phyloP scores from a whole-genome alignment of 2,113 vertebrate species.

The Solea senegalensis region DNA sequence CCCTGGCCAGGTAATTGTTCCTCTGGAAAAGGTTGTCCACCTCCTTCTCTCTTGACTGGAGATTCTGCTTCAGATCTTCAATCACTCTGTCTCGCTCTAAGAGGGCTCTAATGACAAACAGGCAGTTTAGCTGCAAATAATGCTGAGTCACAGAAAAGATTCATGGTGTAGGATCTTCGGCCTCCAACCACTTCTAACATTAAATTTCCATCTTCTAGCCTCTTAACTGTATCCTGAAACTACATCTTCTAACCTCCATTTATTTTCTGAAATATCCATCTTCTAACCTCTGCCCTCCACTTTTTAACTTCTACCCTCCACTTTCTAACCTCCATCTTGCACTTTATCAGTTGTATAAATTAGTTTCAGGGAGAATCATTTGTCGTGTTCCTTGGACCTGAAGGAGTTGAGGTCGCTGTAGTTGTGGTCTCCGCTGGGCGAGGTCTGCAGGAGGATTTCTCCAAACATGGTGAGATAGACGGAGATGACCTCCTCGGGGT shows the following conservation, averaged over 20 bases:
- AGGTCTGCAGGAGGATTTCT: constrained; percentile 63
- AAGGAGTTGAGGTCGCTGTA: constrained; percentile 64
- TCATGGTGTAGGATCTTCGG: too few species aligned
- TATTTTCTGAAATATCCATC: too few species aligned
- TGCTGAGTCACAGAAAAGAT: too few species aligned
- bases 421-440: constrained; percentile 32
- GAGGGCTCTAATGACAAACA: constrained; percentile 52
- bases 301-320: too few species aligned
- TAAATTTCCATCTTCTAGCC: too few species aligned
- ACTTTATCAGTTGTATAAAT: too few species aligned
- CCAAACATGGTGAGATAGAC: constrained; percentile 75
- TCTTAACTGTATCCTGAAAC: too few species aligned
- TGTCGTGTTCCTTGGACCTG: constrained; percentile 43
- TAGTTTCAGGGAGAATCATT: too few species aligned
- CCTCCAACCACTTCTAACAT: too few species aligned
- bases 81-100: constrained; percentile 66
- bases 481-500: constrained; percentile 75
- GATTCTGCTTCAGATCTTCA: constrained; percentile 63
- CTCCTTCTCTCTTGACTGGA: constrained; percentile 65
- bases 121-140: not conserved
- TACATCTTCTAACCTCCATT: too few species aligned
- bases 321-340: too few species aligned
- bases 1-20: constrained; percentile 61
- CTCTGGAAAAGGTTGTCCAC: constrained; percentile 59
- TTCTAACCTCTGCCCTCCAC: too few species aligned